Evolutionary conservation across 2,797 vertebrate species (phyloP), one percentile per base, ranked within the genome.

Genomic region (Meriones psammophilus): DNA sequence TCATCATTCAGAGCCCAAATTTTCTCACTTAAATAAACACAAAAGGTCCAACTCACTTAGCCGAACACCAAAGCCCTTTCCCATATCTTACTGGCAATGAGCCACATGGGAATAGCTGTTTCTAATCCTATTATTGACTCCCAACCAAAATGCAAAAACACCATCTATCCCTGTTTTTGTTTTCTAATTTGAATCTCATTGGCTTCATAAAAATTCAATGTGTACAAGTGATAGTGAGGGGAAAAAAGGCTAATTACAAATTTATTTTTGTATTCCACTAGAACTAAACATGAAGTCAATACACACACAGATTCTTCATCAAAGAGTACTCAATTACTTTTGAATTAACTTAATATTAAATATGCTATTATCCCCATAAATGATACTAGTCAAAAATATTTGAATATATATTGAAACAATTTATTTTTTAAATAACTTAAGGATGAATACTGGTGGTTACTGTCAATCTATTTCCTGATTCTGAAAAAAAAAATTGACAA

Each of bases 21-120:
- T 84, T 91, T 54, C 66, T 93, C 58, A 79, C 18, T 87, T 88
- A 76, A 93, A 50, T 58, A 88, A 92, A 79, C 5, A 78, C 50
- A n/a, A 92, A 46, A 5, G 33, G 54, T 64, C 71, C n/a, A 80
- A 17, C 91, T 94, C 36, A 54, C 36, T 60, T 3, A 87, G 3
- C 46, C 30, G 60, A 42, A 64, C 42, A 39, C 58, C 68, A 94
- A 39, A 36, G 9, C 1, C 36, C n/a, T 46, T 50, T 88, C 88
- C 69, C 28, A 6, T 77, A 58, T 64, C 12, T 78, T 90, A 58
- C 46, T 90, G 77, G 28, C 8, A 42, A 17, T 68, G 26, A 90
- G 30, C 78, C 64, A 30, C 73, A 64, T 92, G 22, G 36, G 17
- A 50, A 90, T 83, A 77, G n/a, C 69, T 33, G 1, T 81, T 80